Evolutionary conservation across 2,888 invertebrate genomes (phyloP).

Genomic region (Pantelozetes paolii): DNA sequence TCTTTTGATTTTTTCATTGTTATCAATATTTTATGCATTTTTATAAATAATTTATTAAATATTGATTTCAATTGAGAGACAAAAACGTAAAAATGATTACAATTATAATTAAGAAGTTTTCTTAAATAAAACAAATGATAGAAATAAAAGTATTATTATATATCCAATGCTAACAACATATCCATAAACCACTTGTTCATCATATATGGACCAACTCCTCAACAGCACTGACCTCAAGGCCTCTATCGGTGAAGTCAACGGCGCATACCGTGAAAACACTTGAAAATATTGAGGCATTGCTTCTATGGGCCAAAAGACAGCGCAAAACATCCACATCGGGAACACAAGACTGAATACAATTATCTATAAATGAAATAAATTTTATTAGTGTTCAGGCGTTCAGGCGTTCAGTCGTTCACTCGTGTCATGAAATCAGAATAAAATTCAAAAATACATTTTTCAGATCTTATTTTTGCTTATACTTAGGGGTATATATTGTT

Average conservation of each 20-base stretch:
- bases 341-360: slow-evolving; percentile 8
- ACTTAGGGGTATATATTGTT: no score
- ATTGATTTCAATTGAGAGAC: not conserved
- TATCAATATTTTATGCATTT: no score
- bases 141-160: not conserved
- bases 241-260: slow-evolving; percentile 61
- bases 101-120: not conserved
- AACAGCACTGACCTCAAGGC: slow-evolving; percentile 70
- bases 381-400: no score
- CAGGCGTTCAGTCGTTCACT: no score
- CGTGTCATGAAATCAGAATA: no score
- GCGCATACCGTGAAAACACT: slow-evolving; percentile 65
- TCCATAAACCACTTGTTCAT: slow-evolving; percentile 68
- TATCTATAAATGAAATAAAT: not conserved
- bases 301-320: slow-evolving; percentile 93
- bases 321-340: slow-evolving; percentile 54
- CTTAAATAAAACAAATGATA: not conserved
- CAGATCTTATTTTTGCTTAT: no score
- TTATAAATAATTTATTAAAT: not conserved
- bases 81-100: not conserved
- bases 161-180: slow-evolving; percentile 59
- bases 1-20: no score
- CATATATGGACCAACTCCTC: slow-evolving; percentile 65
- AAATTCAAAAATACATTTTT: no score
- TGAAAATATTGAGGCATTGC: slow-evolving; percentile 81